These are phyloP conservation scores for Marmota flaviventris DNA, from an alignment of 2,113 vertebrate species.

Conservation along the genomic window DNA sequence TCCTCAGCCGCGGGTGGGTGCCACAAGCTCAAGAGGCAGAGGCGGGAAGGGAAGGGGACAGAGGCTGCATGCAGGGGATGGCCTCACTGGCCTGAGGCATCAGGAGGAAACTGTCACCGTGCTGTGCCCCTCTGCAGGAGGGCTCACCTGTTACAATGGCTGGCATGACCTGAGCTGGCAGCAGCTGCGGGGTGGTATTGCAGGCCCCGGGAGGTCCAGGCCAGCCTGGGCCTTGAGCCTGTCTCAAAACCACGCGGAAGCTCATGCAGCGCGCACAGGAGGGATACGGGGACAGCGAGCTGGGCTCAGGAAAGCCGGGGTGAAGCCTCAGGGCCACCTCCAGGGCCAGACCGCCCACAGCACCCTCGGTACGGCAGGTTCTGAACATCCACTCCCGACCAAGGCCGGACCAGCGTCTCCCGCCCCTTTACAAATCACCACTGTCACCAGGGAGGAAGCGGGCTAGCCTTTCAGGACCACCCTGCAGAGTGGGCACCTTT, in stretches of 20 bases:
- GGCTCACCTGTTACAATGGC: neutral
- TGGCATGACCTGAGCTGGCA: neutral
- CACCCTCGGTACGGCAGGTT: no score
- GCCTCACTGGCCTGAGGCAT: neutral
- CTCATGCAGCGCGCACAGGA: no score
- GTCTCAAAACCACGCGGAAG: no score
- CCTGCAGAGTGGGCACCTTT: neutral
- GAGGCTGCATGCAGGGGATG: neutral
- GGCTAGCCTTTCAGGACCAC: neutral
- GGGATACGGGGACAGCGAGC: no score
- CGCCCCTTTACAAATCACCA: neutral
- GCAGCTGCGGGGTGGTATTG: no score
- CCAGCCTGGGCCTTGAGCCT: no score
- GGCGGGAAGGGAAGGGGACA: neutral
- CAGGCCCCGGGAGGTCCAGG: no score
- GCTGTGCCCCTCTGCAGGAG: neutral
- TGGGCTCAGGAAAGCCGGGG: no score
- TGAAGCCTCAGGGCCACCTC: neutral
- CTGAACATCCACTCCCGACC: neutral
- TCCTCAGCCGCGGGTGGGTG: neutral
- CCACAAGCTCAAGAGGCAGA: neutral
- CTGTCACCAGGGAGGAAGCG: fast-evolving
- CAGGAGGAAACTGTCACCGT: neutral
- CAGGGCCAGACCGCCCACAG: neutral
- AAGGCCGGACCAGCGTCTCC: neutral